phyloP scores from a whole-genome alignment of 2,797 vertebrate species.

The Lepidocolaptes lacrymiger region DNA sequence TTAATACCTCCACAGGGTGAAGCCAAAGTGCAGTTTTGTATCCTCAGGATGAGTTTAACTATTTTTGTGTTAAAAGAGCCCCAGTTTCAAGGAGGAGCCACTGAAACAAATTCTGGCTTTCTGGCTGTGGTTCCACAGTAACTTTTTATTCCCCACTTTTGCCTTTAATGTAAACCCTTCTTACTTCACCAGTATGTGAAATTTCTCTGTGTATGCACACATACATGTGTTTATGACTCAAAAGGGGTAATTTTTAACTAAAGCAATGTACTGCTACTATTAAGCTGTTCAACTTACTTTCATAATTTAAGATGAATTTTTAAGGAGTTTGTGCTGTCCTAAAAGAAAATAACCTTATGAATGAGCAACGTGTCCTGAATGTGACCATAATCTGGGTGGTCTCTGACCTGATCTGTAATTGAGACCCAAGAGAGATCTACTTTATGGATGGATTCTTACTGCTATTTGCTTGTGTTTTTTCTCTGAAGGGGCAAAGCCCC shows the following conservation, averaged over 20 bases:
- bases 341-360: no score
- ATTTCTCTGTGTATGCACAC: neutral
- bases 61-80: neutral
- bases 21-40: neutral
- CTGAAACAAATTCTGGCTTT: neutral
- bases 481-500: no score
- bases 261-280: neutral
- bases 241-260: neutral
- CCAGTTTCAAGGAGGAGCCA: neutral
- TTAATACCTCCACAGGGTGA: neutral
- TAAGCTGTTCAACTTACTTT: neutral
- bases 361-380: no score
- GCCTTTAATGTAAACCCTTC: neutral
- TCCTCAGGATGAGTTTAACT: neutral
- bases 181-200: neutral
- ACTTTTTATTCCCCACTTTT: neutral
- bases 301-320: neutral
- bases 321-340: neutral
- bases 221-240: rapidly evolving
- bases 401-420: no score
- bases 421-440: no score
- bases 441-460: no score
- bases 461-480: no score
- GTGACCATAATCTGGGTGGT: no score
- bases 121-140: neutral